Conservation (phyloP, 92 coral and sea anemone species). For the Palythoa heliodiscus region DNA sequence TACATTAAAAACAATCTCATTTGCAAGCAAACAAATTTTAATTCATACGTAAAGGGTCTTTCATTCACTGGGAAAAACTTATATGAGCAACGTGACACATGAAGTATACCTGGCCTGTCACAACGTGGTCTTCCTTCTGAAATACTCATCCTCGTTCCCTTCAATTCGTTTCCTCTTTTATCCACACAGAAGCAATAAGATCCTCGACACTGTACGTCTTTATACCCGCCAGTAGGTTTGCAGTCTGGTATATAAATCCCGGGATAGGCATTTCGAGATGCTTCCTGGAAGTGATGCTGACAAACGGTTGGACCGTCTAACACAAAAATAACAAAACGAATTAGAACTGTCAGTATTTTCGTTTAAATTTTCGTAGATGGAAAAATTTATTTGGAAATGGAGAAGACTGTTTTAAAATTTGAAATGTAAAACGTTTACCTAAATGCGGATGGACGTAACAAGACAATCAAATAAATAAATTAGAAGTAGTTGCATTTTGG, state of each 20-base stretch:
- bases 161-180: slow-evolving; percentile 42
- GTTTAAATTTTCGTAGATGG: no score
- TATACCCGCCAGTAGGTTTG: slow-evolving; percentile 26
- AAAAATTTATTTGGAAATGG: no score
- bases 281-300: slow-evolving; percentile 63
- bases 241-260: slow-evolving; percentile 27
- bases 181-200: slow-evolving; percentile 40
- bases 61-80: no score
- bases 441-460: no score
- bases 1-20: no score
- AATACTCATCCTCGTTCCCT: slow-evolving; percentile 31
- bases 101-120: slow-evolving; percentile 28
- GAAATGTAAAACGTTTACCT: no score
- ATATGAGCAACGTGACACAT: no score
- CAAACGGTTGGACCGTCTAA: slow-evolving; percentile 71
- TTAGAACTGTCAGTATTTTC: not conserved
- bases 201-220: slow-evolving; percentile 38
- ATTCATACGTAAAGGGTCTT: no score
- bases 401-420: no score
- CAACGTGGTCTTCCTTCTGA: slow-evolving; percentile 30
- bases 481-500: no score
- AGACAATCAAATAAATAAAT: no score
- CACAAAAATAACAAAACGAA: slow-evolving; percentile 10
- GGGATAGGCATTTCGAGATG: slow-evolving; percentile 31
- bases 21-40: no score